A percentile compares a stretch with the other conserved stretches of the same genome.
These are phyloP conservation scores for Drosophila buzzatii DNA, from an alignment of 2,888 invertebrate genomes.

Conservation along the genomic window DNA sequence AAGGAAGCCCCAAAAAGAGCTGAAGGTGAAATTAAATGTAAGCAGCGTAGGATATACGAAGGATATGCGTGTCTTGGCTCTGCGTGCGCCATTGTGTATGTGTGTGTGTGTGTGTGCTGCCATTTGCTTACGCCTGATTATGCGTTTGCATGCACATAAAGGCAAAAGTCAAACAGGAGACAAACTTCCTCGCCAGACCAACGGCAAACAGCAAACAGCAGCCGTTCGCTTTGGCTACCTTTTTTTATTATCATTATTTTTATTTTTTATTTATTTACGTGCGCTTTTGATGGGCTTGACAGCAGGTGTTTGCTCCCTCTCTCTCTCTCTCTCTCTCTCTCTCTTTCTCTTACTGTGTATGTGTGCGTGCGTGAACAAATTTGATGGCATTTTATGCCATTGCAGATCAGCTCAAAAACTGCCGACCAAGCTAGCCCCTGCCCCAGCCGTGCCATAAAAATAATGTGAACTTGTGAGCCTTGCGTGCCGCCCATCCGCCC, in stretches of 20 bases:
- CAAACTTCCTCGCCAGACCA: slow-evolving; percentile 64
- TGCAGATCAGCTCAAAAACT: slow-evolving; percentile 70
- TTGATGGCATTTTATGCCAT: slow-evolving; percentile 71
- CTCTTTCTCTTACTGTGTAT: slow-evolving; percentile 13
- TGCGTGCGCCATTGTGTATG: slow-evolving; percentile 18
- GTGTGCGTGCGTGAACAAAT: slow-evolving; percentile 59
- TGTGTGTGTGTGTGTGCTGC: slow-evolving; percentile 5
- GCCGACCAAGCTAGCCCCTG: slow-evolving; percentile 45
- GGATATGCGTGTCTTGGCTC: slow-evolving; percentile 52
- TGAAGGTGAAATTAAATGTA: slow-evolving; percentile 80
- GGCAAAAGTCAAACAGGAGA: slow-evolving; percentile 77
- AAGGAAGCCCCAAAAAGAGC: slow-evolving; percentile 24
- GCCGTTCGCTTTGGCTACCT: slow-evolving; percentile 54
- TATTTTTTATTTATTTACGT: slow-evolving; percentile 76
- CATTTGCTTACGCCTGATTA: slow-evolving; percentile 75
- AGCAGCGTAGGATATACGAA: slow-evolving; percentile 66
- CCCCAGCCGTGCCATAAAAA: slow-evolving; percentile 47
- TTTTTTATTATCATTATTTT: slow-evolving; percentile 65
- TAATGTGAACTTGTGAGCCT: slow-evolving; percentile 36
- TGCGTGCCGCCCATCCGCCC: slow-evolving; percentile 4
- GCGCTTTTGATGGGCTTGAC: slow-evolving; percentile 72
- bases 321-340: too few species aligned
- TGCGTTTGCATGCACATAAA: slow-evolving; percentile 80
- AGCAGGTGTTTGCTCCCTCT: slow-evolving; percentile 66
- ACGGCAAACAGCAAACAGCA: slow-evolving; percentile 32